Evolutionary conservation across 2,113 vertebrate genomes (phyloP).

Genomic region (Narcine bancroftii): DNA sequence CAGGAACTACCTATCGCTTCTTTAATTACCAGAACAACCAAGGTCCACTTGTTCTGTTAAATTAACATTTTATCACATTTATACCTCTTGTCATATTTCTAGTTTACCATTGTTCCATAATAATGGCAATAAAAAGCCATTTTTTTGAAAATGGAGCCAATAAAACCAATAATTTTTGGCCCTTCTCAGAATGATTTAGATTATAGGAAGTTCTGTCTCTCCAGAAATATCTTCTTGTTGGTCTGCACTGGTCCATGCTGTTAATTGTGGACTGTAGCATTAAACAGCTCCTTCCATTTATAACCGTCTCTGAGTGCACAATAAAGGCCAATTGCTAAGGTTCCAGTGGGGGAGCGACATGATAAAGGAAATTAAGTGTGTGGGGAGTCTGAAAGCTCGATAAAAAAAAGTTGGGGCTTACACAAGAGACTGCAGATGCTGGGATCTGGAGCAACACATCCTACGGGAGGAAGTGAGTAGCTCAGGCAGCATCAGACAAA

Average conservation of each 20-base stretch:
- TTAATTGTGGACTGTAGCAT: background rate
- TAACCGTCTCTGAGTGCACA: background rate
- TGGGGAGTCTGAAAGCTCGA: background rate
- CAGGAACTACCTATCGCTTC: background rate
- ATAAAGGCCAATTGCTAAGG: too few species aligned
- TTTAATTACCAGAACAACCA: too few species aligned
- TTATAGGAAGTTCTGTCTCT: background rate
- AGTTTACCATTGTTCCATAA: background rate
- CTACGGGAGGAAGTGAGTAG: too few species aligned
- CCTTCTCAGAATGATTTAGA: background rate
- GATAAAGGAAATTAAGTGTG: background rate
- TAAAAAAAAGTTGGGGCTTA: too few species aligned
- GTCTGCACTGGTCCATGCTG: background rate
- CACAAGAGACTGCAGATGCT: too few species aligned
- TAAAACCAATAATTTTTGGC: background rate
- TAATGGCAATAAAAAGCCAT: background rate
- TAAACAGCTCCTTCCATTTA: background rate
- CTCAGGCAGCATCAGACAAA: too few species aligned
- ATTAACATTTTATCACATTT: background rate
- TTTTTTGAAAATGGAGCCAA: conserved; percentile 3
- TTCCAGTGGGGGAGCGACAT: background rate
- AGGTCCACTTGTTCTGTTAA: too few species aligned
- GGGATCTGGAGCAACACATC: too few species aligned
- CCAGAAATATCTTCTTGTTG: background rate
- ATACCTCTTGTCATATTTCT: background rate